These are phyloP conservation scores for Eptatretus burgeri DNA, from an alignment of 2,113 vertebrate genomes.

Conservation along the genomic window DNA sequence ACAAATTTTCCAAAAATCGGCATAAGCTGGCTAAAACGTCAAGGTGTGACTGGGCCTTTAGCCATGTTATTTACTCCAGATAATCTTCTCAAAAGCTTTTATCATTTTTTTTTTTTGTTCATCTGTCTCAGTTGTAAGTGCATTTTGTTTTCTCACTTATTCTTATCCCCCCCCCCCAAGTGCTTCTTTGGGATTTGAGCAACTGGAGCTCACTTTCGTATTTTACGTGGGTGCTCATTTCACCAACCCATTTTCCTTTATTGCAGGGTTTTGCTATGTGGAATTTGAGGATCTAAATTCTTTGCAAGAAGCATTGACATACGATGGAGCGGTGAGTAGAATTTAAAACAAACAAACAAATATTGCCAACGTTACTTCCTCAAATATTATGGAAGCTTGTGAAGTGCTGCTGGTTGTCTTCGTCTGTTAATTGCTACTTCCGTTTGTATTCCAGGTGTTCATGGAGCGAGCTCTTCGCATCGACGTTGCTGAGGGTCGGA, in stretches of 20 bases:
- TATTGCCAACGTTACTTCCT: background rate
- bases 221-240: too few species aligned
- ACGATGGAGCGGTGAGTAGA: slow-evolving; percentile 71
- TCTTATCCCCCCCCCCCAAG: too few species aligned
- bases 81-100: too few species aligned
- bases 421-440: slow-evolving; percentile 1
- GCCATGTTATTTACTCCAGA: too few species aligned
- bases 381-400: background rate
- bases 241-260: background rate
- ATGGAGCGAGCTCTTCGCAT: slow-evolving; percentile 56
- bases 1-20: too few species aligned
- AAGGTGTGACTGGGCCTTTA: too few species aligned
- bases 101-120: too few species aligned
- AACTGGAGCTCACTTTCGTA: too few species aligned
- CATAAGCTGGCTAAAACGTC: too few species aligned
- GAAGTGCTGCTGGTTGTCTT: background rate
- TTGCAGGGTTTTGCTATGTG: slow-evolving; percentile 88
- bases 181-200: too few species aligned
- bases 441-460: slow-evolving; percentile 28
- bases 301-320: slow-evolving; percentile 79
- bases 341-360: background rate
- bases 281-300: slow-evolving; percentile 93
- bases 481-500: slow-evolving; percentile 88
- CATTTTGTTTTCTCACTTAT: too few species aligned
- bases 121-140: too few species aligned